phyloP scores from a whole-genome alignment of 2,888 invertebrate species.

The Drosophila sordidula region DNA sequence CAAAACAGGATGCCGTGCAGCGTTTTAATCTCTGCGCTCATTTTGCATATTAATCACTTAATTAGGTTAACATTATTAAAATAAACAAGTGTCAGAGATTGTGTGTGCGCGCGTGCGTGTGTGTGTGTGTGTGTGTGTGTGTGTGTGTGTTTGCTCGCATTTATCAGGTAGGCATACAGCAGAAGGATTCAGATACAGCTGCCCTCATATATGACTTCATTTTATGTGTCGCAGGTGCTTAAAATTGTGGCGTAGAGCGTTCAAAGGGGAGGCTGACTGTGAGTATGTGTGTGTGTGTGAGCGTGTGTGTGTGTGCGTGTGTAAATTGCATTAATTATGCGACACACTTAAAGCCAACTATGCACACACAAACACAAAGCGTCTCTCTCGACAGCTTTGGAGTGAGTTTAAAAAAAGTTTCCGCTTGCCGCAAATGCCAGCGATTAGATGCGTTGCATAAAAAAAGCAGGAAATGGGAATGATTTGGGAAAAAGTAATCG shows the following conservation, averaged over 20 bases:
- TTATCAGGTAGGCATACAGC: slow-evolving; percentile 54
- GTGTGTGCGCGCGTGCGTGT: slow-evolving; percentile 6
- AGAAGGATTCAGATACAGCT: slow-evolving; percentile 36
- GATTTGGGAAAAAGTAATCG: rapidly evolving
- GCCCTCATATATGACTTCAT: slow-evolving; percentile 57
- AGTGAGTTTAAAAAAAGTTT: slow-evolving; percentile 27
- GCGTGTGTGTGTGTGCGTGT: slow-evolving; percentile 27
- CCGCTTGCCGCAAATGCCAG: slow-evolving; percentile 55
- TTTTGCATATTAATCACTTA: slow-evolving; percentile 79
- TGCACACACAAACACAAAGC: slow-evolving; percentile 23
- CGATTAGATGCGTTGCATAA: slow-evolving; percentile 67
- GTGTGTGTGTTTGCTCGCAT: slow-evolving; percentile 46
- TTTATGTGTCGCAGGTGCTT: slow-evolving; percentile 68
- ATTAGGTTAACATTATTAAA: slow-evolving; percentile 79
- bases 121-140: slow-evolving; percentile 11
- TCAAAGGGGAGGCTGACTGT: slow-evolving; percentile 8
- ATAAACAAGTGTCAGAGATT: slow-evolving; percentile 68
- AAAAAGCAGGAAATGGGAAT: background rate
- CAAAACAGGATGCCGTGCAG: slow-evolving; percentile 62
- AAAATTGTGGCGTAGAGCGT: slow-evolving; percentile 30
- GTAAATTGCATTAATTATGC: slow-evolving; percentile 68
- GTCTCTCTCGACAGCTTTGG: slow-evolving; percentile 33
- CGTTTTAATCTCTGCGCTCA: slow-evolving; percentile 77
- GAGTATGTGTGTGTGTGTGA: slow-evolving; percentile 1
- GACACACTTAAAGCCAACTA: slow-evolving; percentile 52